phyloP scores from a whole-genome alignment of 1,140 invertebrate species.

The Neodiprion pinetum region DNA sequence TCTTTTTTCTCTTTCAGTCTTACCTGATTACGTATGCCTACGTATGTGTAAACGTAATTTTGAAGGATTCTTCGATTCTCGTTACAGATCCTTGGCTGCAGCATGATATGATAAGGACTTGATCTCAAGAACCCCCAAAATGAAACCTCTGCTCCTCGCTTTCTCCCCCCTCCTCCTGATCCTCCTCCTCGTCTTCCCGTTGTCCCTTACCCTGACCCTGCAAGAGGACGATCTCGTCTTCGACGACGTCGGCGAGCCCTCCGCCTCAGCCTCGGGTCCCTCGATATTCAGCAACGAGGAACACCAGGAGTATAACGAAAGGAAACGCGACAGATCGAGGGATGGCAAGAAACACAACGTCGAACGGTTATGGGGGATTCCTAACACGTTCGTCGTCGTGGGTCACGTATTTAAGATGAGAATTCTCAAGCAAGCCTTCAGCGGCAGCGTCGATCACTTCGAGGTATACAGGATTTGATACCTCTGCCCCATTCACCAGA shows the following conservation, averaged over 20 bases:
- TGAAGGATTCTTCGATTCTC: slow-evolving; percentile 12
- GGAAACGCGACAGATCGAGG: slow-evolving; percentile 19
- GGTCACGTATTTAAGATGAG: slow-evolving; percentile 60
- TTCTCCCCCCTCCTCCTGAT: slow-evolving; percentile 26
- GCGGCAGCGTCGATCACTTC: slow-evolving; percentile 55
- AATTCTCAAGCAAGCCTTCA: slow-evolving; percentile 59
- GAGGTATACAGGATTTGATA: slow-evolving; percentile 47
- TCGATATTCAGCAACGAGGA: slow-evolving; percentile 21
- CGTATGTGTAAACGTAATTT: too few relatives aligned
- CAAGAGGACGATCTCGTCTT: slow-evolving; percentile 59
- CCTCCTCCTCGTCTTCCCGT: slow-evolving; percentile 30
- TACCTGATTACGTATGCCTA: too few relatives aligned
- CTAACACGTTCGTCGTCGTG: slow-evolving; percentile 50
- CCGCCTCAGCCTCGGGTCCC: slow-evolving; percentile 23
- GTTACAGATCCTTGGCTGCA: slow-evolving; percentile 42
- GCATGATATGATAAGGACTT: slow-evolving; percentile 52
- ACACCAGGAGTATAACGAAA: slow-evolving; percentile 17
- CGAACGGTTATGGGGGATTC: slow-evolving; percentile 52
- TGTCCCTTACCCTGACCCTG: slow-evolving; percentile 33
- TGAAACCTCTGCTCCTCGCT: slow-evolving; percentile 46
- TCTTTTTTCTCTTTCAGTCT: too few relatives aligned
- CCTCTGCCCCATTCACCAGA: background rate
- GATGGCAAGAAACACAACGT: slow-evolving; percentile 33
- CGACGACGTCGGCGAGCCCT: slow-evolving; percentile 52
- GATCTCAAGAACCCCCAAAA: slow-evolving; percentile 36